These are phyloP conservation scores for Notarius quadriscutis DNA, from an alignment of 2,113 vertebrate genomes.

Conservation along the genomic window DNA sequence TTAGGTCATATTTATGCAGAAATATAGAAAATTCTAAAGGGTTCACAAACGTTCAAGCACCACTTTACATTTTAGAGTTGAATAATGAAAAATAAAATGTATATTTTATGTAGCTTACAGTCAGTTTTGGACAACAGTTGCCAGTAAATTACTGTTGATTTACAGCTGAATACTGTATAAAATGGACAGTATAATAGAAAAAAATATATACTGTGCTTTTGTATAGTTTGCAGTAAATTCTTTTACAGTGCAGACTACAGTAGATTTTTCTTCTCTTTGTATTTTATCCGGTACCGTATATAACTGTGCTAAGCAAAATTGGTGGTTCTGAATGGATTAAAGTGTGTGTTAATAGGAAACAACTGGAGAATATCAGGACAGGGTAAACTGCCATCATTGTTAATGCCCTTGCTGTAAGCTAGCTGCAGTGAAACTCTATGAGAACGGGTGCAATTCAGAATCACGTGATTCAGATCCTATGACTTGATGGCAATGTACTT, in stretches of 20 bases:
- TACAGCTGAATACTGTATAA: not conserved
- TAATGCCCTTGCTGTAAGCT: not conserved
- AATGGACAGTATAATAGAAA: too few species aligned
- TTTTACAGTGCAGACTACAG: not conserved
- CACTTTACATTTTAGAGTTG: not conserved
- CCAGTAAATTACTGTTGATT: not conserved
- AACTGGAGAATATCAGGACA: not conserved
- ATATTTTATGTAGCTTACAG: not conserved
- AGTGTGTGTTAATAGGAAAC: not conserved
- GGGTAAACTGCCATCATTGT: not conserved
- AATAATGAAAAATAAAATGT: too few species aligned
- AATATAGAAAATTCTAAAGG: too few species aligned
- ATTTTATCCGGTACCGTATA: not conserved
- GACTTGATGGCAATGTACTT: conserved; percentile 16
- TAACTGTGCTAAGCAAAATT: not conserved
- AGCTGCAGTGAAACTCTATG: not conserved
- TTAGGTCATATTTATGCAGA: too few species aligned
- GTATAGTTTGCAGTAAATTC: not conserved
- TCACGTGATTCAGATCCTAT: conserved; percentile 17
- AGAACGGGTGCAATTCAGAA: not conserved
- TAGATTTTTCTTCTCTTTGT: not conserved
- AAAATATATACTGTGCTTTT: not conserved
- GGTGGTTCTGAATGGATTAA: not conserved
- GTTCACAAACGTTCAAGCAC: too few species aligned
- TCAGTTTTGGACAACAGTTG: not conserved